These are phyloP conservation scores for Nilaparvata lugens DNA, from an alignment of 1,140 invertebrate species.

Conservation along the genomic window DNA sequence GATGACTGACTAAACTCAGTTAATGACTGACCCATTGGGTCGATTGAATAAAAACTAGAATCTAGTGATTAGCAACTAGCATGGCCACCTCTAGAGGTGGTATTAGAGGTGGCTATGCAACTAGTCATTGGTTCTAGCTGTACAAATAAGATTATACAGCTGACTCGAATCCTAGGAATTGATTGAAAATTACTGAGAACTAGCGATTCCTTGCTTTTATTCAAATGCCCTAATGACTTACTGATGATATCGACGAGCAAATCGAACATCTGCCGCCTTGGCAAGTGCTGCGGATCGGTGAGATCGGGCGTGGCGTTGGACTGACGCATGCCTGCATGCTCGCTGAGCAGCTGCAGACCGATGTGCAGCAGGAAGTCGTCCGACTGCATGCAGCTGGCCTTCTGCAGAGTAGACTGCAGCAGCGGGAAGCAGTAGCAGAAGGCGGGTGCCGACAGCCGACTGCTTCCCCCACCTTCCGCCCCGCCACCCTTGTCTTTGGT, in stretches of 20 bases:
- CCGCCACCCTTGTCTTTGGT: constrained; percentile 16
- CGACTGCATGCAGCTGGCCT: constrained; percentile 32
- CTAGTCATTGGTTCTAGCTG: no score
- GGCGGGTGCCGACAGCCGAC: constrained; percentile 53
- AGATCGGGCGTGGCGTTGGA: constrained; percentile 38
- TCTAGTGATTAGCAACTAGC: no score
- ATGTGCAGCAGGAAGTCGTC: constrained; percentile 51
- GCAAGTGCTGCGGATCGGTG: constrained; percentile 65
- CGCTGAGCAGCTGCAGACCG: constrained; percentile 58
- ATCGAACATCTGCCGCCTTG: constrained; percentile 68
- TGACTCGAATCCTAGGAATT: no score
- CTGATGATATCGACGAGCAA: constrained; percentile 72
- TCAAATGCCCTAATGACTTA: no score
- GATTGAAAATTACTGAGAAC: no score
- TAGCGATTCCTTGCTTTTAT: no score
- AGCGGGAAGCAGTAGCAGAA: constrained; percentile 81
- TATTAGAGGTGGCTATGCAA: no score
- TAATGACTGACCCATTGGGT: no score
- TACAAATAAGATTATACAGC: no score
- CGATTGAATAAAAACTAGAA: no score
- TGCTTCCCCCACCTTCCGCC: constrained; percentile 26
- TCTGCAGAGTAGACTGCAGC: constrained; percentile 53
- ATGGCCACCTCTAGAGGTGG: no score
- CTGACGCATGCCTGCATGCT: constrained; percentile 53
- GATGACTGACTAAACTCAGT: no score